phyloP scores from a whole-genome alignment of 2,113 vertebrate genomes.

The Ammodytes dubius region DNA sequence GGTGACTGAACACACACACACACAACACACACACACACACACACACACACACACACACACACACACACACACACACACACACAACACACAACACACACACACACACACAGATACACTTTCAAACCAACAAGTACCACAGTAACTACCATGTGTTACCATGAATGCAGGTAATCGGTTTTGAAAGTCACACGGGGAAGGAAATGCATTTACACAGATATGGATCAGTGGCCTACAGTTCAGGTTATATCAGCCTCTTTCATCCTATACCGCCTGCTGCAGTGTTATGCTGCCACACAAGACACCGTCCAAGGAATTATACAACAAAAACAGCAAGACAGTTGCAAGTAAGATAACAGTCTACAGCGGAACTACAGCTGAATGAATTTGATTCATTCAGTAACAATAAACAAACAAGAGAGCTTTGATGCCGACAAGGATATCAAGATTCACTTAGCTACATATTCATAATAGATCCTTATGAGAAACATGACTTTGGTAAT shows the following conservation, averaged over 20 bases:
- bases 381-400: conserved; percentile 45
- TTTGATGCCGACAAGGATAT: conserved; percentile 19
- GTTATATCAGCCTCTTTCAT: conserved; percentile 9
- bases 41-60: conserved; percentile 29
- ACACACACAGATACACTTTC: no score
- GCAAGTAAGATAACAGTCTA: conserved; percentile 36
- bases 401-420: conserved; percentile 49
- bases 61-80: conserved; percentile 20
- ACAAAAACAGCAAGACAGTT: conserved; percentile 33
- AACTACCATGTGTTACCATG: neutral
- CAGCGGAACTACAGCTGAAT: conserved; percentile 46
- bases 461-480: neutral
- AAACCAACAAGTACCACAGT: conserved; percentile 10
- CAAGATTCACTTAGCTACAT: conserved; percentile 23
- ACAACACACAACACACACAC: conserved; percentile 14
- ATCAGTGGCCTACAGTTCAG: conserved; percentile 31
- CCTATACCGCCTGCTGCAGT: neutral
- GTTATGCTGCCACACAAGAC: neutral
- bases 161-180: neutral
- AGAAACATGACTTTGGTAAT: conserved; percentile 3
- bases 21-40: conserved; percentile 27
- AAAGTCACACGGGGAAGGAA: neutral
- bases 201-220: conserved; percentile 9
- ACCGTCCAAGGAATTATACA: neutral
- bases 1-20: conserved; percentile 68